Base-by-base conservation (phyloP, 2,113 vertebrate genomes). In the Corythoichthys haematopterus region DNA sequence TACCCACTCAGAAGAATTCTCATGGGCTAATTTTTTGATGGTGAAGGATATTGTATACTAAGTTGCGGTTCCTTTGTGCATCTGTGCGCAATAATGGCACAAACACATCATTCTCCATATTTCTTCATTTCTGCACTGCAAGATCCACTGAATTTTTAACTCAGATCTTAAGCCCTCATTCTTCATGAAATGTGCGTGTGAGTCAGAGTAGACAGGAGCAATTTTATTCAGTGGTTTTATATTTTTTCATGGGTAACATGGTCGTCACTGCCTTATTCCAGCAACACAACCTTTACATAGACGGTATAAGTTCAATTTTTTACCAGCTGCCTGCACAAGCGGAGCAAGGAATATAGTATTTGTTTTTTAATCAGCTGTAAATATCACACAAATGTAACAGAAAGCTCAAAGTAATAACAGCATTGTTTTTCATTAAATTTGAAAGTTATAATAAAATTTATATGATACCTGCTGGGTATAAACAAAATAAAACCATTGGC, bases 221-320 rank as follows among this genome's bases (percentile, higher is more conserved):
- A 0, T 71, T 77, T 56, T 61, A 68, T 66, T 70, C 66, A 15
- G 14, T 16, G 48, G 20, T 63, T 70, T 76, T 64, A 64, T 62
- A 35, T 76, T 74, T 72, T 69, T 67, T 74, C 20, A 66, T 80
- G 72, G 73, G 55, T 37, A 14, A 58, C 63, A 45, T 6, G 40
- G 16, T 60, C 13, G 2, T 50, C 53, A 80, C 67, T 75, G 82
- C 79, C 72, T 81, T 52, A 55, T 66, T 80, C 84, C 70, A 76
- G 80, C 76, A 57, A 53, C 72, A 80, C 65, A 70, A 70, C 75
- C 68, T 51, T 68, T 80, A 75, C 8, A 3, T 64, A 43, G 6
- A 43, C 9, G 9, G 64, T 69, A 1, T 71, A 65, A 20, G 2
- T 52, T 66, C 1, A 58, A 46, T 75, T 73, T 60, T 28, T 35